Base-by-base conservation (phyloP, 2,888 invertebrate genomes). In the Chymomyza procnemis region DNA sequence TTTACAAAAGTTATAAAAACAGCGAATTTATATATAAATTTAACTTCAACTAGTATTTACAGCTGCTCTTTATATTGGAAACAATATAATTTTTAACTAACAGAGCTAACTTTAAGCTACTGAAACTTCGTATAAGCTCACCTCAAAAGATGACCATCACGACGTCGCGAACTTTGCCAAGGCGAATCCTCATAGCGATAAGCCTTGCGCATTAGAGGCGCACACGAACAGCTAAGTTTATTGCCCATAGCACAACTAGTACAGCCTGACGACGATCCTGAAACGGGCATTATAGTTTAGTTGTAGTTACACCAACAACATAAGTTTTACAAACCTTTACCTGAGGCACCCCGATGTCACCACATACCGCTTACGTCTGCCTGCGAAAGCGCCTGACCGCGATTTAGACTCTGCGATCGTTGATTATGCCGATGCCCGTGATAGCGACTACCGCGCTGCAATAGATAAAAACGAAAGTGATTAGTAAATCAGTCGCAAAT, bases 111-210 rank as follows among this genome's bases (percentile, higher is more conserved):
- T 26, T 26, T 8, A 26, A 26, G 8, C 65, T 57, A 59, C 57
- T 26, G 4, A 14, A 56, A 26, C 1, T 21, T 55, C 2, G 46
- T 22, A 19, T 46, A 21, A 3, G 78, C 85, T 68, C 79, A 97
- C 97, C 97, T 96, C 92, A 97, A 93, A 89, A 97, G 94, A 92
- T 96, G 96, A 88, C 96, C 96, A 91, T 96, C 96, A 82, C 96
- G 93, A 85, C 96, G 93, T 82, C 96, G 93, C 75, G 95, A 95
- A 90, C 96, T 95, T 92, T 97, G 97, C 97, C 97, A 97, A 91
- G 98, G 98, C 91, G 97, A 97, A 92, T 97, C 97, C 92, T 97
- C 97, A 92, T 97, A 97, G 90, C 97, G 95, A 93, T 98, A 98
- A 90, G 96, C 97, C 93, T 97, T 98, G 93, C 97, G 95, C 92